Conservation (phyloP, 2,113 vertebrate genomes). For the Tichodroma muraria region DNA sequence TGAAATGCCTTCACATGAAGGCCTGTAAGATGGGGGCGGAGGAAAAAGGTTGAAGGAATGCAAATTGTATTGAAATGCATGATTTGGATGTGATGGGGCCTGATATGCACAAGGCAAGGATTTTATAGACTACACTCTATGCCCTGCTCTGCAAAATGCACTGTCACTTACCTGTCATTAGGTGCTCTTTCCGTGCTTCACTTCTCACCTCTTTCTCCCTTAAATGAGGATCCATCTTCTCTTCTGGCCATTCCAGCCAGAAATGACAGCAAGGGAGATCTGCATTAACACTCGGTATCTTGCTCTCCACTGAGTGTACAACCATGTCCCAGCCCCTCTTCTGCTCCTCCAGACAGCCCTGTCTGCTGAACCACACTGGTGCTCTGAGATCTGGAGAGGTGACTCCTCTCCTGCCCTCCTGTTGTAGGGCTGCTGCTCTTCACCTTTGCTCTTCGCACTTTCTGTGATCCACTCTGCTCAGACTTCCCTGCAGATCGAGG, state of each 20-base stretch:
- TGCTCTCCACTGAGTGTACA: neutral
- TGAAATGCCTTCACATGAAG: too few species aligned
- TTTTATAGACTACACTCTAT: neutral
- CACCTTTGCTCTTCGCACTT: neutral
- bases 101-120: neutral
- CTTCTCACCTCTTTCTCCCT: neutral
- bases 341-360: neutral
- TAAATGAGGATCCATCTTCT: neutral
- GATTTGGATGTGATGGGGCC: neutral
- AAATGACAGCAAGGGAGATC: neutral
- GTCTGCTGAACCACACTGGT: neutral
- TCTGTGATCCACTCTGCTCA: neutral
- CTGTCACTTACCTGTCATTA: rapidly evolving
- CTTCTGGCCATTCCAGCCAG: neutral
- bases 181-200: rapidly evolving
- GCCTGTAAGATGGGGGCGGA: neutral
- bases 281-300: rapidly evolving
- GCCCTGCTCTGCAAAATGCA: neutral
- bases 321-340: rapidly evolving
- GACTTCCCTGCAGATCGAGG: neutral
- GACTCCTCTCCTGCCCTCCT: neutral
- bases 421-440: neutral
- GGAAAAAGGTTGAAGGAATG: neutral
- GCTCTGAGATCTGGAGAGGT: neutral
- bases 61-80: neutral